Base-by-base conservation (phyloP, 2,888 invertebrate genomes). In the Neoaliturus tenellus region DNA sequence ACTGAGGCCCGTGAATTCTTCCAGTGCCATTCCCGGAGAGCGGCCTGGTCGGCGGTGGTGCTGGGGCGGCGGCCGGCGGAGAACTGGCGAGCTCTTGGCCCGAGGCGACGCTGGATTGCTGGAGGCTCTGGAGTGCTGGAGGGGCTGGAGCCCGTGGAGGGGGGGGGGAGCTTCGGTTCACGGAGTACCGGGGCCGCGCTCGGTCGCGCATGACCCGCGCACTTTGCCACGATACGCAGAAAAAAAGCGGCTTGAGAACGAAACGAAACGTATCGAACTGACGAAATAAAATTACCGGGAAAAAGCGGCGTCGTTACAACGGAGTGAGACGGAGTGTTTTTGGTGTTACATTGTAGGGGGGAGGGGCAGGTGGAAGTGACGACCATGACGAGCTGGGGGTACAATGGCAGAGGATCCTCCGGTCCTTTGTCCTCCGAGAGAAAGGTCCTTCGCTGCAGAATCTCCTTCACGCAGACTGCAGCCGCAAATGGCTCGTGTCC, bases 11-110 rank as follows among this genome's bases (percentile, higher is more conserved):
- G 88, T 88, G 88, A 88, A 88, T 88, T 88, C 88, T 88, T 88
- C 87, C 87, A 88, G 88, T 88, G 88, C 88, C 88, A 88, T 88
- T 88, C 86, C 85, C 84, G 85, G 86, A 84, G 83, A 85, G 81
- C 80, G 81, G 71, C 71, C 80, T 62, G 44, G 81, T 73, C 28
- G 48, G 20, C 8, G 31, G 23, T 10, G 31, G n/a, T 4, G 67
- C n/a, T 17, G 4, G 3, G 71, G 71, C 8, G 6, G 28, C 82
- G 82, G n/a, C n/a, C n/a, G n/a, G n/a, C n/a, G n/a, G n/a, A n/a
- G n/a, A n/a, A n/a, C n/a, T n/a, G n/a, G 69, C 23, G 44, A 31
- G 81, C 14, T n/a, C n/a, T n/a, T n/a, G 39, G 51, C 67, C 71
- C 51, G 69, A 82, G 31, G 67, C 20, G 4, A 14, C 14, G n/a